Percentiles rank a stretch among this genome's conserved stretches.
Evolutionary conservation across 2,113 vertebrate genomes (phyloP).

Genomic region (Lamprotornis superbus): DNA sequence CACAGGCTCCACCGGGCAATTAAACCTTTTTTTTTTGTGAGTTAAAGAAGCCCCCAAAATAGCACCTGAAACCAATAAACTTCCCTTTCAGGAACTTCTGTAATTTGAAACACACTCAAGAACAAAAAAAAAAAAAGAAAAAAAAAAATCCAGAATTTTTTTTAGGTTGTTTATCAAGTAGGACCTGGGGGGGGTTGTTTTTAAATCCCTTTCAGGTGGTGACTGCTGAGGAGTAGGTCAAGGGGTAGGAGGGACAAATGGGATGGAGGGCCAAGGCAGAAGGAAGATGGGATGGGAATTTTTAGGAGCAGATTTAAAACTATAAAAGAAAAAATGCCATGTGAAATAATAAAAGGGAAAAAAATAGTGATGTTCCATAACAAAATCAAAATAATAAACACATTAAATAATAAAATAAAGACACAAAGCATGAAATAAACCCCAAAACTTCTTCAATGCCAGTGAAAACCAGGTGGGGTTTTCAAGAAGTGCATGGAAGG

Average conservation of each 20-base stretch:
- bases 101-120: constrained; percentile 53
- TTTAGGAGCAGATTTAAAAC: background rate
- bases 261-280: background rate
- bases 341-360: background rate
- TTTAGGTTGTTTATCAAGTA: background rate
- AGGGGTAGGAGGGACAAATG: background rate
- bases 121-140: background rate
- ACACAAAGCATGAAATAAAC: background rate
- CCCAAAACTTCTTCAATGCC: background rate
- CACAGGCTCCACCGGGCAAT: background rate
- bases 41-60: constrained; percentile 45
- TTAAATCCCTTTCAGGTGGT: background rate
- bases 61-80: constrained; percentile 69
- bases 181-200: background rate
- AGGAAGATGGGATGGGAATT: no score
- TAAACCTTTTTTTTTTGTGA: background rate
- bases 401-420: background rate
- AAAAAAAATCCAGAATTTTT: constrained; percentile 13
- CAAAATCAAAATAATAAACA: background rate
- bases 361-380: background rate
- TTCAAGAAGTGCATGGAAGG: background rate
- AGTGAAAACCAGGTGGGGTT: background rate
- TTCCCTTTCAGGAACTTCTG: constrained; percentile 69
- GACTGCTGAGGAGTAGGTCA: background rate
- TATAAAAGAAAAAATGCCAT: background rate